Conservation (phyloP, 2,888 invertebrate genomes). For the Trachelus iudaicus region DNA sequence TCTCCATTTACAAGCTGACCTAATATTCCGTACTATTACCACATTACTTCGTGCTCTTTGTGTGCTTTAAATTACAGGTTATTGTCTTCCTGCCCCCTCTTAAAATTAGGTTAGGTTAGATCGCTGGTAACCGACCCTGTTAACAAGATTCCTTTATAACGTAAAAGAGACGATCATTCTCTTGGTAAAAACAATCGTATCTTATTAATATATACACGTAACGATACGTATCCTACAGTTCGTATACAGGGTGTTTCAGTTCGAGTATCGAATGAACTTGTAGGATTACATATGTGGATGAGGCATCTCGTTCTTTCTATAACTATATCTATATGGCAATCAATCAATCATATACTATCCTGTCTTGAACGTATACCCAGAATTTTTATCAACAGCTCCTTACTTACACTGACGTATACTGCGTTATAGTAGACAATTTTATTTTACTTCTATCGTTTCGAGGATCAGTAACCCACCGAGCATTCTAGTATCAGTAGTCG, state of each 20-base stretch:
- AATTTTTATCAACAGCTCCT: background rate
- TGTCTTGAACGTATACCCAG: background rate
- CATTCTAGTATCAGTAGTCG: background rate
- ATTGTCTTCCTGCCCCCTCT: background rate
- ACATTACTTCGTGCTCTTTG: slow-evolving; percentile 9
- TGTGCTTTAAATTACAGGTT: slow-evolving; percentile 3
- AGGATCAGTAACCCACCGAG: background rate
- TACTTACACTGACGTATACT: background rate
- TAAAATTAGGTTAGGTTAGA: background rate
- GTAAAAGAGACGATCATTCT: background rate
- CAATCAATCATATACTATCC: background rate
- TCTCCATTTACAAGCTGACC: slow-evolving; percentile 1
- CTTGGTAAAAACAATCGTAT: background rate
- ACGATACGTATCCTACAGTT: background rate
- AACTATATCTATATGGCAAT: background rate
- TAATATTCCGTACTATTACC: background rate
- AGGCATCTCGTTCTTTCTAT: background rate
- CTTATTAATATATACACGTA: background rate
- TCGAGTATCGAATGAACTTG: background rate
- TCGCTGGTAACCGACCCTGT: background rate
- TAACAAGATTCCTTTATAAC: background rate
- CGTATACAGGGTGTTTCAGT: background rate
- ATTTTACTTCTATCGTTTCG: background rate
- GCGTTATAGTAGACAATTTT: background rate
- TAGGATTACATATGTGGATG: background rate